Evolutionary conservation across 2,888 invertebrate genomes (phyloP), one percentile per base, ranked within the genome.

Genomic region (Volucella zonaria): DNA sequence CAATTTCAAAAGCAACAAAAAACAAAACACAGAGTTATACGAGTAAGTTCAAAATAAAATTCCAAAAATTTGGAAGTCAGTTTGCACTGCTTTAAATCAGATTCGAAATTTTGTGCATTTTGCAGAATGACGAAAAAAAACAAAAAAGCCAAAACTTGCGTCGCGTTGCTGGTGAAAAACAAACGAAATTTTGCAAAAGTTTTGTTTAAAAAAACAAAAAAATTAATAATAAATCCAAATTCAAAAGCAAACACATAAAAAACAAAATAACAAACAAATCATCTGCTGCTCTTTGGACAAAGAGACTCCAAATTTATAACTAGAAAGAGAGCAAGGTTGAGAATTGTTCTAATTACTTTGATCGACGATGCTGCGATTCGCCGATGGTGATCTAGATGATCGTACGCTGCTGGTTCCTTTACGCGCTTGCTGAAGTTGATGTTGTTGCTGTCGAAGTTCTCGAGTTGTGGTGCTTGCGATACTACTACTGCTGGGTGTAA

Each of bases 381-480:
- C 89, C 67, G 91, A 91, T 76, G 91, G 90, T 18, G 91, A 91
- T 88, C 91, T 90, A 86, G 91, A 91, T 82, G 89, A 87, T 76
- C 91, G 89, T 67, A 90, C 87, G 73, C 85, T 87, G 70, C 66
- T 87, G 75, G 58, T 87, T 68, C 80, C 82, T 45, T 85, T 82
- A 11, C 76, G 76, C 68, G 80, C 81, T 87, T 73, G 83, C 15
- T 89, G 75, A 87, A 87, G 71, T 82, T 89, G 86, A 10, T 89
- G 75, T 85, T 87, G 79, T 82, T 89, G 87, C 82, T 87, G 83
- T 45, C 76, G 76, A 52, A 73, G 71, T 40, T 62, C 73, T 52
- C 85, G 76, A 54, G 49, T 40, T 67, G 80, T 62, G 56, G 40
- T 71, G 67, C 73, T 85, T 58, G 81, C 86, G 73, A 88, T 87